These are phyloP conservation scores for Formica selysi DNA, from an alignment of 1,140 invertebrate species.

Conservation along the genomic window DNA sequence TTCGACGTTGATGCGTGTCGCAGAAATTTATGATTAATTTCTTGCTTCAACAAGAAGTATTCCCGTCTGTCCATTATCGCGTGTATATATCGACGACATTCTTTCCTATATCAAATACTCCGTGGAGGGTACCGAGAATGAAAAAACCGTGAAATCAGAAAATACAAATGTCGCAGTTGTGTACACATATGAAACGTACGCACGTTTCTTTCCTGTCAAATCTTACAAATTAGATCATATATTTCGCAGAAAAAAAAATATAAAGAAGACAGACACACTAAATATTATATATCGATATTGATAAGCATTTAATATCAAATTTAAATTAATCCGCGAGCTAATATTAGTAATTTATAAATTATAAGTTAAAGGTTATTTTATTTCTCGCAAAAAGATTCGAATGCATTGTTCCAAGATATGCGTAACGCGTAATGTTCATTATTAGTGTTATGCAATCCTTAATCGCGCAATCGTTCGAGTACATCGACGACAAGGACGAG, in stretches of 20 bases:
- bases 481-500: conserved; percentile 26
- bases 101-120: conserved; percentile 61
- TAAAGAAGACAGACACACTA: neutral
- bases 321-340: neutral
- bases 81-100: conserved; percentile 67
- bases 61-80: conserved; percentile 30
- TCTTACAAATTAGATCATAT: neutral
- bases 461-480: conserved; percentile 8
- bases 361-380: neutral
- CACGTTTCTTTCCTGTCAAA: conserved; percentile 13
- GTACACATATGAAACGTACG: conserved; percentile 12
- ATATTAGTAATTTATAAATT: neutral
- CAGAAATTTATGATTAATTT: conserved; percentile 61
- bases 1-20: neutral
- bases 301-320: neutral
- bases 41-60: conserved; percentile 20
- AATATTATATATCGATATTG: neutral
- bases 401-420: neutral
- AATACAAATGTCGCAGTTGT: conserved; percentile 61
- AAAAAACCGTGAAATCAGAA: conserved; percentile 50
- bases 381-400: neutral
- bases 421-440: neutral
- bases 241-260: neutral
- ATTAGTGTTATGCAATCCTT: conserved; percentile 10
- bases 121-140: conserved; percentile 45